Evolutionary conservation across 2,797 vertebrate genomes (phyloP), one percentile per base, ranked within the genome.

Genomic region (Discoglossus pictus): DNA sequence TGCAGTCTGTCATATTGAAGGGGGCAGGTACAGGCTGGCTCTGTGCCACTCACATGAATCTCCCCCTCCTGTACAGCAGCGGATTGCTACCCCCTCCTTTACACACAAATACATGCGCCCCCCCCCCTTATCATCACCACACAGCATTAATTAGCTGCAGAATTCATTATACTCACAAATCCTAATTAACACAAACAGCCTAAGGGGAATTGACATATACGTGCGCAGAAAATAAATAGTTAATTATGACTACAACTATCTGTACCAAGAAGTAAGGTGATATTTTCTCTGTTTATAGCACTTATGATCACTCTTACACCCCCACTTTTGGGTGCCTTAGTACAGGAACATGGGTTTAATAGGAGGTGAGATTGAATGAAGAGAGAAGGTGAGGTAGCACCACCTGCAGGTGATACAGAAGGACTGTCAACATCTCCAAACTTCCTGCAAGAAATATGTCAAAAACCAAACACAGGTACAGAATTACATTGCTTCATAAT

Each of bases 41-140:
- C 69, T 7, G 61, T 65, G 55, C 69, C 61, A 61, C 69, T 65
- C 61, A 60, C 40, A 71, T 77, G 70, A 77, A 70, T 64, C 71
- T 53, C 73, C 63, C 34, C 52, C 58, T 40, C n/a, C n/a, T n/a
- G n/a, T n/a, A 46, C 44, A 65, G 47, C 36, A 39, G 23, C 18
- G 39, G 50, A 31, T 46, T 40, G 21, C 46, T 52, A 40, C 61
- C 53, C 42, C 70, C 50, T n/a, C n/a, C n/a, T n/a, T 62, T 53
- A 18, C 20, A 48, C 35, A 61, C 61, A 47, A 42, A 47, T 63
- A 46, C 60, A 48, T 43, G 34, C 54, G 38, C 52, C 61, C 63
- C 20, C 4, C 12, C 17, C 44, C 47, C 55, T 36, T 43, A 31
- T 48, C 50, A 51, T 17, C 43, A 71, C 68, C 44, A 66, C 55